These are phyloP conservation scores for Tachina lurida DNA, from an alignment of 2,888 invertebrate genomes.

Conservation along the genomic window DNA sequence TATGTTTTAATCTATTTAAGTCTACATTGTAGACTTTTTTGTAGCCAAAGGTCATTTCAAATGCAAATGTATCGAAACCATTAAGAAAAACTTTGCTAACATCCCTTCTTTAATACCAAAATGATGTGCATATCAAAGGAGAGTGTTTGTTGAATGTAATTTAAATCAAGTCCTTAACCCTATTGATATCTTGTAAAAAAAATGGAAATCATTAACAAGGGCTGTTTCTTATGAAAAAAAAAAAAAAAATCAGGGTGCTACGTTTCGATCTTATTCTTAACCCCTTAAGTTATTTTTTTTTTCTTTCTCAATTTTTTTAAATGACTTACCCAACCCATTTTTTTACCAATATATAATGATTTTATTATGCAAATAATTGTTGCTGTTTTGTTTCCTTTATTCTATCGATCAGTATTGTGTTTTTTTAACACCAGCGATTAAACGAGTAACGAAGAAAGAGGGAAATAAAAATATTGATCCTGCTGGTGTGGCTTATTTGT, in stretches of 20 bases:
- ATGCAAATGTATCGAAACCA: too few species aligned
- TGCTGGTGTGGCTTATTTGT: slow-evolving; percentile 64
- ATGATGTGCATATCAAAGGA: neutral
- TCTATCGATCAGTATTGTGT: slow-evolving; percentile 48
- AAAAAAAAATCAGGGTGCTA: slow-evolving; percentile 4
- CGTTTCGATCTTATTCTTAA: slow-evolving; percentile 17
- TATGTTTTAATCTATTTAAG: too few species aligned
- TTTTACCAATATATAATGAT: slow-evolving; percentile 57
- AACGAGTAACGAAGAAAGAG: neutral
- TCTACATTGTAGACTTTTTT: neutral
- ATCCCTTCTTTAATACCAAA: neutral
- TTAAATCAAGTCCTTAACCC: slow-evolving; percentile 28
- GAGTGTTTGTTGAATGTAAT: neutral
- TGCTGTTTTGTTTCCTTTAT: slow-evolving; percentile 11
- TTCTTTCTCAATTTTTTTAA: neutral
- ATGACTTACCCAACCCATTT: slow-evolving; percentile 52
- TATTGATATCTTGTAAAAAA: slow-evolving; percentile 22
- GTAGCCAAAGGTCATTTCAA: neutral
- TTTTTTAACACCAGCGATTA: slow-evolving; percentile 44
- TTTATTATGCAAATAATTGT: slow-evolving; percentile 65
- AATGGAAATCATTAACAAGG: slow-evolving; percentile 37
- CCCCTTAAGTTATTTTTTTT: slow-evolving; percentile 12
- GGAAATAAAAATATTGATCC: slow-evolving; percentile 48
- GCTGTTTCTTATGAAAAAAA: neutral
- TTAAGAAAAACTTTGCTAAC: neutral